Conservation (phyloP, 2,888 invertebrate genomes). For the Megaustenia siamemsis region DNA sequence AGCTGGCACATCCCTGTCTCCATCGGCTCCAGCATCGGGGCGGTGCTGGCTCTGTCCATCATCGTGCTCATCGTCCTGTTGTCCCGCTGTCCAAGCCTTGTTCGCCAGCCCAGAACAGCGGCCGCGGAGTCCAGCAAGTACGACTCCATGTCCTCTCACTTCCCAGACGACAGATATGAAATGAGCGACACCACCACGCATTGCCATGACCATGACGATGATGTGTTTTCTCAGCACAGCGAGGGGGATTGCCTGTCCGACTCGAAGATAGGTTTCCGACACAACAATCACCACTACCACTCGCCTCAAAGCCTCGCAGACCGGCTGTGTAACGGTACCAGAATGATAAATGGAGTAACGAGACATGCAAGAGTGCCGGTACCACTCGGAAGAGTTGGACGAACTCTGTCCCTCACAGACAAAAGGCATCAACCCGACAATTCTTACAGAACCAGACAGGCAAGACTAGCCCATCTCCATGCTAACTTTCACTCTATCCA, state of each 20-base stretch:
- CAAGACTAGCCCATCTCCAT: constrained; percentile 55
- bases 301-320: constrained; percentile 52
- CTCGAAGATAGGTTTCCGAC: constrained; percentile 22
- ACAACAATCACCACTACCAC: constrained; percentile 37
- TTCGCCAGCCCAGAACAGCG: constrained; percentile 56
- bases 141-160: constrained; percentile 75
- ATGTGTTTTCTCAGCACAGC: constrained; percentile 57
- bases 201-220: constrained; percentile 63
- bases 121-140: constrained; percentile 66
- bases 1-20: constrained; percentile 76
- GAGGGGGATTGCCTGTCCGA: constrained; percentile 45
- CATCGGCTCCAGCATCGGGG: constrained; percentile 75
- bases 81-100: constrained; percentile 67
- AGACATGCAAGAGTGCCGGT: background rate
- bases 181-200: constrained; percentile 74
- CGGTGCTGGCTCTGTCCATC: constrained; percentile 73
- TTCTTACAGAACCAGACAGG: constrained; percentile 43
- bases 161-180: constrained; percentile 70
- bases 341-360: constrained; percentile 1
- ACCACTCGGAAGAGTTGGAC: constrained; percentile 51
- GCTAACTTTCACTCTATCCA: constrained; percentile 57
- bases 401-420: constrained; percentile 54
- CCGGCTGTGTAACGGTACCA: constrained; percentile 50
- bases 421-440: constrained; percentile 30
- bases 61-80: constrained; percentile 75